Percentiles rank a stretch among this genome's conserved stretches.
These are phyloP conservation scores for Etheostoma perlongum DNA, from an alignment of 2,797 vertebrate genomes.

Conservation along the genomic window DNA sequence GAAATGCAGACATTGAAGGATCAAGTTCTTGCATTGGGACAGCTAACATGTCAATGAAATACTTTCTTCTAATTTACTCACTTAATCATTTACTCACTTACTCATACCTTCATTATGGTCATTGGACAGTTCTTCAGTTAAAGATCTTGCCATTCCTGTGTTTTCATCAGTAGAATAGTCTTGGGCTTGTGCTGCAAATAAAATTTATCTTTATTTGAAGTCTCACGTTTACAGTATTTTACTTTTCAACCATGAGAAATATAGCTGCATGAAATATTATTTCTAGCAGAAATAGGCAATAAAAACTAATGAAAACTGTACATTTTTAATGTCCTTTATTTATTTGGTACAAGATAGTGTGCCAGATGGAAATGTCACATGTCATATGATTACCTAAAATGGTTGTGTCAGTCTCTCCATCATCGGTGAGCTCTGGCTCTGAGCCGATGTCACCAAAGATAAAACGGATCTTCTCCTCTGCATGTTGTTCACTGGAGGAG, in stretches of 20 bases:
- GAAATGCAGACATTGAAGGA: not conserved
- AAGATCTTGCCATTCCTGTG: conserved; percentile 51
- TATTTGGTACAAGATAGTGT: conserved; percentile 26
- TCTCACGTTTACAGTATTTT: not conserved
- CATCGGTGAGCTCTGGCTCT: conserved; percentile 45
- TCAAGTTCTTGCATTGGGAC: not conserved
- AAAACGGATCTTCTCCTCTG: conserved; percentile 78
- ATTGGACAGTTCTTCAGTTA: conserved; percentile 43
- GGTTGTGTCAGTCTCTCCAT: conserved; percentile 44
- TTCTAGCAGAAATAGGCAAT: not conserved
- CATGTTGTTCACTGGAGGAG: conserved; percentile 83
- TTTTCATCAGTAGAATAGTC: conserved; percentile 59
- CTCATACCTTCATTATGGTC: conserved; percentile 55
- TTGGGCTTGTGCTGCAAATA: conserved; percentile 53
- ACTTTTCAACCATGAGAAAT: conserved; percentile 5
- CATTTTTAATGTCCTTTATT: not conserved
- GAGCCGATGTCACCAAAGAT: conserved; percentile 81
- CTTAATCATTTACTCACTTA: too few species aligned
- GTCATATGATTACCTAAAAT: conserved; percentile 54
- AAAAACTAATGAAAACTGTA: not conserved
- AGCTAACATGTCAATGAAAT: not conserved
- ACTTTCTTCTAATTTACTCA: not conserved
- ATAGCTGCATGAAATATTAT: not conserved
- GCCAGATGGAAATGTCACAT: conserved; percentile 27
- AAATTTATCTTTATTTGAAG: conserved; percentile 15